Evolutionary conservation across 37 sponge, comb jelly and placozoan species (phyloP).

Genomic region (Crambe crambe): DNA sequence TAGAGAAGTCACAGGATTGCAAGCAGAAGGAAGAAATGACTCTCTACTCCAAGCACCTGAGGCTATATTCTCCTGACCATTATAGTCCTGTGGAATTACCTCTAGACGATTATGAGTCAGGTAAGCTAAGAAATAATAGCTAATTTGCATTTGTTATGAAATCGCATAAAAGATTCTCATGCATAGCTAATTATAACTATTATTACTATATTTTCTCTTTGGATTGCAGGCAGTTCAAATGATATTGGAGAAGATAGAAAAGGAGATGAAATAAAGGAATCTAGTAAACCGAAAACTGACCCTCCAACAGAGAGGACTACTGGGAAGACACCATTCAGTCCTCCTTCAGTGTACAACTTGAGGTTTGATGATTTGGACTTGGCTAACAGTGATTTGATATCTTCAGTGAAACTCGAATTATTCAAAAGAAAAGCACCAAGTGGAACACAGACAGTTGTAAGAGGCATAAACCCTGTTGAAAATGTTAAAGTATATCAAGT

Average conservation of each 20-base stretch:
- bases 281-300: background rate
- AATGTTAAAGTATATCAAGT: conserved; percentile 3
- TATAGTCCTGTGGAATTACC: background rate
- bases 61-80: background rate
- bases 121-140: background rate
- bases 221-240: background rate
- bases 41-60: background rate
- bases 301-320: background rate
- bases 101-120: background rate
- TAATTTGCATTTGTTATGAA: background rate
- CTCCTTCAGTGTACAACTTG: background rate
- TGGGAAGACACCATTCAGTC: background rate
- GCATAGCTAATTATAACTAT: background rate
- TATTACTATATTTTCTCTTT: background rate
- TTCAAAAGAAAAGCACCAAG: background rate
- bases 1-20: background rate
- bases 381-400: background rate
- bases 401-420: background rate
- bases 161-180: too few species aligned
- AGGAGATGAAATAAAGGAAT: background rate
- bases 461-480: background rate
- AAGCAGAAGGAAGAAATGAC: background rate
- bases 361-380: background rate
- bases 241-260: background rate
- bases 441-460: background rate